Conservation (phyloP, 1,140 invertebrate genomes). For the Conus betulinus region DNA sequence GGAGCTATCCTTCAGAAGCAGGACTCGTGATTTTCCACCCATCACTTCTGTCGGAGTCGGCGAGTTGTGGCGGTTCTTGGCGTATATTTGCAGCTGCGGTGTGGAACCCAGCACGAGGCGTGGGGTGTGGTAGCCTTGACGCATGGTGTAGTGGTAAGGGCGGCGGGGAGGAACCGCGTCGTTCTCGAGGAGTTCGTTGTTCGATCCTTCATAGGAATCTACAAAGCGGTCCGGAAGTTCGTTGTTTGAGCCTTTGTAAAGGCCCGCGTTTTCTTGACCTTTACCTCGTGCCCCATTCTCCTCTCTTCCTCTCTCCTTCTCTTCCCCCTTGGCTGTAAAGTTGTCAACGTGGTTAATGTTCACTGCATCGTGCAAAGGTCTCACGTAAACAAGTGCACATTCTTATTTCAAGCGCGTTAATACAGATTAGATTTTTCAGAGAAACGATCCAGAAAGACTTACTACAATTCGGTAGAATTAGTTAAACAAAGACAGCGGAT, state of each 20-base stretch:
- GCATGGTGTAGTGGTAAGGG: slow-evolving; percentile 7
- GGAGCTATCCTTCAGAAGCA: background rate
- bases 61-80: slow-evolving; percentile 23
- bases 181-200: background rate
- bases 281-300: background rate
- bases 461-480: too few species aligned
- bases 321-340: too few species aligned
- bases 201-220: background rate
- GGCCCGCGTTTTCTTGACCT: background rate
- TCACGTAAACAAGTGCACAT: too few species aligned
- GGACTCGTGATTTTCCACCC: background rate
- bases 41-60: background rate
- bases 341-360: too few species aligned
- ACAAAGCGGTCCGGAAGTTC: background rate
- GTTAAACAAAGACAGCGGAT: too few species aligned
- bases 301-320: background rate
- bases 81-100: slow-evolving; percentile 1
- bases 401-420: too few species aligned
- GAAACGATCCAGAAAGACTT: too few species aligned
- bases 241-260: background rate
- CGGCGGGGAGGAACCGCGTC: background rate
- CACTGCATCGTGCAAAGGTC: too few species aligned
- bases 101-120: slow-evolving; percentile 18
- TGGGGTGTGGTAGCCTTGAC: background rate
- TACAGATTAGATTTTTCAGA: too few species aligned